A percentile compares a stretch with the other conserved stretches of the same genome.
Conservation (phyloP, 2,113 vertebrate species). For the Mustela nigripes region DNA sequence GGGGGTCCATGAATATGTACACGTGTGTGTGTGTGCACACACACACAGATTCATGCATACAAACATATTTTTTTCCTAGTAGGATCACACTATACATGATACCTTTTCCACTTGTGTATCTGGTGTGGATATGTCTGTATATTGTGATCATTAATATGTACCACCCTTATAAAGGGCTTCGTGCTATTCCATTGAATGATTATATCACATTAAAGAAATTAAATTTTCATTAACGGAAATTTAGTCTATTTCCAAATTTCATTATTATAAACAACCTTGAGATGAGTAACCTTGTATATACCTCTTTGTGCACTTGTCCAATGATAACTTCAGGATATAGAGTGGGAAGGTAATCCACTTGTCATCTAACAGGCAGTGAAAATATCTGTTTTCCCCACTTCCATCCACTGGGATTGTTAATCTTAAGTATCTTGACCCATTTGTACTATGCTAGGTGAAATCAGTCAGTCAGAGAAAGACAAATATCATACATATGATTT, state of each 20-base stretch:
- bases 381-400: neutral
- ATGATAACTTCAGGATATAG: neutral
- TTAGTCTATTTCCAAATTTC: neutral
- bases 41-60: too few relatives aligned
- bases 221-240: neutral
- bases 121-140: neutral
- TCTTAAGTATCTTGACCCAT: neutral
- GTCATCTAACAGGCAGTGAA: too few relatives aligned
- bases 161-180: neutral
- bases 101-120: neutral
- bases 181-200: neutral
- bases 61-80: neutral
- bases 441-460: neutral
- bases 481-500: neutral
- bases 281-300: neutral
- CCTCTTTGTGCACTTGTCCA: neutral
- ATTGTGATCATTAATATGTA: neutral
- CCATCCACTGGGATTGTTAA: neutral
- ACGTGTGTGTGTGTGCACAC: fast-evolving
- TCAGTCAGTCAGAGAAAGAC: neutral
- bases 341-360: neutral
- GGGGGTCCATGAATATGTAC: fast-evolving
- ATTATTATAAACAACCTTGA: neutral
- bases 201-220: neutral
- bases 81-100: neutral